Conservation (phyloP, 2,797 vertebrate species). For the Melanotaenia nigrans region DNA sequence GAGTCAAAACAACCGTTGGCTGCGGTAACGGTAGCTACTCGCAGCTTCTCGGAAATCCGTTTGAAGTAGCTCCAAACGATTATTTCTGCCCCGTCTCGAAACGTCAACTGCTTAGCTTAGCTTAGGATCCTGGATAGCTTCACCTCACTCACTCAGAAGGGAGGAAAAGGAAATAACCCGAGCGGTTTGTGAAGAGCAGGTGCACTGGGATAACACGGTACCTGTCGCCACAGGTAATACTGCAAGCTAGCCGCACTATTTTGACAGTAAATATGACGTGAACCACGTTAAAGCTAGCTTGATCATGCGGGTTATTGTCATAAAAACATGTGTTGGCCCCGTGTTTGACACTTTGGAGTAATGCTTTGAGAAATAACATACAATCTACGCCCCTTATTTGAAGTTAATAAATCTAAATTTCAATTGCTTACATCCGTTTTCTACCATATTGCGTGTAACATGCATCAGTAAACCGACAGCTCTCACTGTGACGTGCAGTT, state of each 20-base stretch:
- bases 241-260: constrained; percentile 19
- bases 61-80: constrained; percentile 12
- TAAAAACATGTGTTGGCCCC: constrained; percentile 10
- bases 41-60: constrained; percentile 50
- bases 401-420: neutral
- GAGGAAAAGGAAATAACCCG: constrained; percentile 35
- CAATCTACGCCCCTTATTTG: neutral
- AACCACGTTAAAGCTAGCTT: constrained; percentile 2
- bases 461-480: constrained; percentile 47
- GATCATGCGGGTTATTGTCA: constrained; percentile 18
- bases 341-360: neutral
- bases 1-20: constrained; percentile 88
- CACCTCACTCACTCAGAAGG: neutral
- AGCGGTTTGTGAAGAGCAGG: constrained; percentile 60
- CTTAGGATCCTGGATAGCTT: constrained; percentile 8
- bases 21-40: constrained; percentile 35
- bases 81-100: neutral
- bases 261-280: neutral
- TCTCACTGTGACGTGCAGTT: constrained; percentile 54
- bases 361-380: neutral
- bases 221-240: constrained; percentile 78
- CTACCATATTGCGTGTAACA: constrained; percentile 39
- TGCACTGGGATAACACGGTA: constrained; percentile 71
- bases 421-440: neutral
- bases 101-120: constrained; percentile 6